Percentiles rank a stretch among this genome's conserved stretches.
phyloP scores from a whole-genome alignment of 2,113 vertebrate genomes.

The Ammospiza caudacuta region DNA sequence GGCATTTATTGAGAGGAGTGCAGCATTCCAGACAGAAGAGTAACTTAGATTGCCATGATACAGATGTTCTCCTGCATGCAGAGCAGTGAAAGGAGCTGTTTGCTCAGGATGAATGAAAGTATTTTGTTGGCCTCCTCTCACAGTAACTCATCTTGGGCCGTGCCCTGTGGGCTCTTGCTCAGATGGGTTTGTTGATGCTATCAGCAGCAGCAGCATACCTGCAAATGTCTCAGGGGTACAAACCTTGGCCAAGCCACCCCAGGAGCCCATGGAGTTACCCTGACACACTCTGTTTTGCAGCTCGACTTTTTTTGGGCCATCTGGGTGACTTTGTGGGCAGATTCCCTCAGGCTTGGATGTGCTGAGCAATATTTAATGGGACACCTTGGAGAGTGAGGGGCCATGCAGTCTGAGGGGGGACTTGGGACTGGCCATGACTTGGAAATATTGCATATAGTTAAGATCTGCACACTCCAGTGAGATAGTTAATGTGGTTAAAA shows the following conservation, averaged over 20 bases:
- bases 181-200: neutral
- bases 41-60: neutral
- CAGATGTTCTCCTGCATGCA: neutral
- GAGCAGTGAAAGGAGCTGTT: neutral
- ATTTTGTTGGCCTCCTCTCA: neutral
- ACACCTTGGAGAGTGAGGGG: neutral
- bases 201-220: neutral
- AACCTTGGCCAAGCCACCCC: neutral
- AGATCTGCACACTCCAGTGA: slow-evolving; percentile 30
- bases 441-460: neutral
- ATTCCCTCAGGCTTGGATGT: neutral
- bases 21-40: neutral
- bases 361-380: neutral
- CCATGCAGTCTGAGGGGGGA: neutral
- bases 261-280: neutral
- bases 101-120: neutral
- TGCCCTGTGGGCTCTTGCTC: neutral
- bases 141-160: neutral
- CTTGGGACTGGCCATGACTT: neutral
- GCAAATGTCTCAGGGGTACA: neutral
- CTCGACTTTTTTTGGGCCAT: neutral
- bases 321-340: neutral
- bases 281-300: neutral
- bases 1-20: neutral
- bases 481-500: slow-evolving; percentile 48